Conservation (phyloP, 2,797 vertebrate species). For the Gadopsis marmoratus region DNA sequence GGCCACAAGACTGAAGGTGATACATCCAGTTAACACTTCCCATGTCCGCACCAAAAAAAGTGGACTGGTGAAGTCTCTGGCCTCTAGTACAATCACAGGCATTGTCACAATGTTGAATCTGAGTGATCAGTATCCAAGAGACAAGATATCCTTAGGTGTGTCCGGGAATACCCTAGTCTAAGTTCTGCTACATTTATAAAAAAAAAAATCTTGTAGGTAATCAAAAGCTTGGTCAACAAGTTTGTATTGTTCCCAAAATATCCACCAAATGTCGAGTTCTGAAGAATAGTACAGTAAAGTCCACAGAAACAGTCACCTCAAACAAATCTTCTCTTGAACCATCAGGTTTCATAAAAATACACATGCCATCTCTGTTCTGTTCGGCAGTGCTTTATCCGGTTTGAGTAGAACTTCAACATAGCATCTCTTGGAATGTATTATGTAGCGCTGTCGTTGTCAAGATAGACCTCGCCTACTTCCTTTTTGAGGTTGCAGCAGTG, state of each 20-base stretch:
- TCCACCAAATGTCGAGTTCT: background rate
- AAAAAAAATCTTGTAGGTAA: background rate
- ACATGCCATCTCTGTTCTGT: constrained; percentile 1
- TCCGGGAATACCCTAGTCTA: constrained; percentile 6
- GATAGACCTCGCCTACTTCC: constrained; percentile 81
- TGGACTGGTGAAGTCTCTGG: constrained; percentile 79
- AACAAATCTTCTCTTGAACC: background rate
- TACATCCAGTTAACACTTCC: constrained; percentile 75
- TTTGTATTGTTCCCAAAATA: constrained; percentile 1
- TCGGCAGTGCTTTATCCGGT: constrained; percentile 20
- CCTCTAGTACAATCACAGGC: constrained; percentile 85
- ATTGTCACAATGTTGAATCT: constrained; percentile 54
- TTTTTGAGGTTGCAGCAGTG: constrained; percentile 62
- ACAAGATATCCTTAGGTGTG: constrained; percentile 2
- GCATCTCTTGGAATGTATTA: constrained; percentile 43
- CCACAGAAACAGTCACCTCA: constrained; percentile 11
- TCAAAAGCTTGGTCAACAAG: constrained; percentile 16
- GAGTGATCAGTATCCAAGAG: constrained; percentile 15
- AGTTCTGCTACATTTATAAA: constrained; percentile 1
- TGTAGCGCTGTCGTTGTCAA: constrained; percentile 34
- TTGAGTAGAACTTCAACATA: constrained; percentile 33
- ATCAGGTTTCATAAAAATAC: constrained; percentile 4
- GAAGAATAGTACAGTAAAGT: constrained; percentile 31
- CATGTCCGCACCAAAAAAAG: constrained; percentile 78
- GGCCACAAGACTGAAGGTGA: constrained; percentile 81